Evolutionary conservation across 1,140 invertebrate genomes (phyloP).

Genomic region (Luehdorfia chinensis): DNA sequence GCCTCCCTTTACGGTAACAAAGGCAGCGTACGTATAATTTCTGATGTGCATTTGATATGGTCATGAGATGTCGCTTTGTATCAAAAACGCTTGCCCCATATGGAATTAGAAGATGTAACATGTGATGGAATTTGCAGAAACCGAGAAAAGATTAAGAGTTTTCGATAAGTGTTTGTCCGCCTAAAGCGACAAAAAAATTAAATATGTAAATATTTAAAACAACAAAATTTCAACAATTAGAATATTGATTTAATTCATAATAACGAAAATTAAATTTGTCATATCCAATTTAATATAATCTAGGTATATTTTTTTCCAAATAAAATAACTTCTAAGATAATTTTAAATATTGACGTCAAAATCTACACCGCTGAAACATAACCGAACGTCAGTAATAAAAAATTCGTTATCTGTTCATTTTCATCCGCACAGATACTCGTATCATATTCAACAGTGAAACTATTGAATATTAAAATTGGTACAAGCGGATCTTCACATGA

Average conservation of each 20-base stretch:
- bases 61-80: conserved; percentile 51
- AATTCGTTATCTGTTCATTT: conserved; percentile 16
- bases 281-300: too few relatives aligned
- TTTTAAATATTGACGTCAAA: too few relatives aligned
- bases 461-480: conserved; percentile 25
- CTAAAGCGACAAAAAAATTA: background rate
- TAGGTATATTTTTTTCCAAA: too few relatives aligned
- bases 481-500: conserved; percentile 39
- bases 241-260: too few relatives aligned
- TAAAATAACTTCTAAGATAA: too few relatives aligned
- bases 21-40: conserved; percentile 34
- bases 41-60: conserved; percentile 43
- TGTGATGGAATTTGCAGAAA: conserved; percentile 5
- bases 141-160: background rate
- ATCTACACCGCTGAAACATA: background rate
- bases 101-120: conserved; percentile 33
- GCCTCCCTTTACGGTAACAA: conserved; percentile 43
- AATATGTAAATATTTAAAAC: too few relatives aligned
- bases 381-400: conserved; percentile 1
- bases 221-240: too few relatives aligned
- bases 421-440: conserved; percentile 14
- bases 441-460: too few relatives aligned
- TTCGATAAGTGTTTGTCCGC: background rate
- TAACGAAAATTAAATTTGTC: too few relatives aligned
- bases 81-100: conserved; percentile 41